A percentile compares a stretch with the other conserved stretches of the same genome.
phyloP scores from a whole-genome alignment of 1,140 invertebrate species.

The Trichoplusia ni region DNA sequence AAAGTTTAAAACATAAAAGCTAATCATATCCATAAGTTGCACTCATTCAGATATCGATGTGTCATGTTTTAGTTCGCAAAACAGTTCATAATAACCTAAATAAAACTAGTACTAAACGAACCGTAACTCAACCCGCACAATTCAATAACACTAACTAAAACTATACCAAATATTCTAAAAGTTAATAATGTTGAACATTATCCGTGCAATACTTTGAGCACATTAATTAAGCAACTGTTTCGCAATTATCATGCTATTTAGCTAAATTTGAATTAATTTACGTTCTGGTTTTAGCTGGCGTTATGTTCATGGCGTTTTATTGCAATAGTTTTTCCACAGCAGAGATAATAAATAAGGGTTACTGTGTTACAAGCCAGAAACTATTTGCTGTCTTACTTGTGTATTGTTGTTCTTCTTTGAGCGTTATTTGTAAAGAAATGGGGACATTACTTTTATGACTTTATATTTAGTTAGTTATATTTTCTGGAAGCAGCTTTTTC shows the following conservation, averaged over 20 bases:
- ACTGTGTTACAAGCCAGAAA: neutral
- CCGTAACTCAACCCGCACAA: neutral
- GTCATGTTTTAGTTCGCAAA: too few relatives aligned
- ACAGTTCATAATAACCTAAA: too few relatives aligned
- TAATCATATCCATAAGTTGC: too few relatives aligned
- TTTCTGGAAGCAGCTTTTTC: too few relatives aligned
- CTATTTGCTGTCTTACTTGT: slow-evolving; percentile 1
- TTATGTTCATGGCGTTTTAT: slow-evolving; percentile 3
- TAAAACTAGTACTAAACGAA: neutral
- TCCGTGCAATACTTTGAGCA: neutral
- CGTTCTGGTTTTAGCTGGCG: neutral
- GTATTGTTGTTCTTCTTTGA: slow-evolving; percentile 32
- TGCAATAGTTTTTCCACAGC: neutral
- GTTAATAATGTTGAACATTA: slow-evolving; percentile 10
- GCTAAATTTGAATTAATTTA: slow-evolving; percentile 15
- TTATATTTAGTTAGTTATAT: too few relatives aligned
- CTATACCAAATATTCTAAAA: too few relatives aligned
- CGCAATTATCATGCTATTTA: slow-evolving; percentile 2
- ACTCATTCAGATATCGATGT: too few relatives aligned
- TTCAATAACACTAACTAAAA: neutral
- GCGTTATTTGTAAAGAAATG: neutral
- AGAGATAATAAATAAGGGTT: slow-evolving; percentile 3
- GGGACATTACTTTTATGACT: too few relatives aligned
- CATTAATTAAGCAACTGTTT: slow-evolving; percentile 15
- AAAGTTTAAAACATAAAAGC: too few relatives aligned